Conservation (phyloP, 2,113 vertebrate species). For the Cyphomyrus discorhynchus region DNA sequence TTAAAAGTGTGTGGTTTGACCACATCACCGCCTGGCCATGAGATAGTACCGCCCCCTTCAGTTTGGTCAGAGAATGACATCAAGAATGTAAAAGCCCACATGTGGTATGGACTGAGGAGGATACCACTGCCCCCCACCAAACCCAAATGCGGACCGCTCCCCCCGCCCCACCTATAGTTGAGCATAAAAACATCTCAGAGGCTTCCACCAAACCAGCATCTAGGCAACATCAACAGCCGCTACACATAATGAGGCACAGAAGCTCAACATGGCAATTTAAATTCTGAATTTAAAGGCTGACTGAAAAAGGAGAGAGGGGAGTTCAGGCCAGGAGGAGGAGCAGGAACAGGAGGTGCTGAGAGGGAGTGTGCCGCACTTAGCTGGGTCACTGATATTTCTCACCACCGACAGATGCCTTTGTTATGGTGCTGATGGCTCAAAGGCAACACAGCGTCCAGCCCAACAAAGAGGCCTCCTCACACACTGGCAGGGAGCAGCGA, state of each 20-base stretch:
- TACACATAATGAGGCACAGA: background rate
- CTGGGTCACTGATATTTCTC: background rate
- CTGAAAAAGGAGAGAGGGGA: background rate
- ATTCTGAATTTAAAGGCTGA: too few species aligned
- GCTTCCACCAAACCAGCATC: background rate
- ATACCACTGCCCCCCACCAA: background rate
- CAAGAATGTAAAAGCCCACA: background rate
- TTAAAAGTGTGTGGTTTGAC: background rate
- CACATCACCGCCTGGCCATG: background rate
- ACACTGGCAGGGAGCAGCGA: background rate
- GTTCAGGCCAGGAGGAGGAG: background rate
- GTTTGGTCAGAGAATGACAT: background rate
- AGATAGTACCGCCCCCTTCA: background rate
- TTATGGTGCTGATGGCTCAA: background rate
- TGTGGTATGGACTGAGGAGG: background rate
- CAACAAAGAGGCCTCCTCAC: background rate
- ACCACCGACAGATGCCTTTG: background rate
- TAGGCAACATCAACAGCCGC: background rate
- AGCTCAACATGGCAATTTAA: background rate
- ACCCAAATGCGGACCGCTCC: background rate
- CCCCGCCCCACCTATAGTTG: background rate
- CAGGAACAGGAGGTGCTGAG: background rate
- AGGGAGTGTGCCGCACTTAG: background rate
- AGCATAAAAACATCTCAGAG: background rate
- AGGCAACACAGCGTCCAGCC: background rate